A percentile compares a stretch with the other conserved stretches of the same genome.
phyloP scores from a whole-genome alignment of 2,797 vertebrate species.

The Lophius americanus region DNA sequence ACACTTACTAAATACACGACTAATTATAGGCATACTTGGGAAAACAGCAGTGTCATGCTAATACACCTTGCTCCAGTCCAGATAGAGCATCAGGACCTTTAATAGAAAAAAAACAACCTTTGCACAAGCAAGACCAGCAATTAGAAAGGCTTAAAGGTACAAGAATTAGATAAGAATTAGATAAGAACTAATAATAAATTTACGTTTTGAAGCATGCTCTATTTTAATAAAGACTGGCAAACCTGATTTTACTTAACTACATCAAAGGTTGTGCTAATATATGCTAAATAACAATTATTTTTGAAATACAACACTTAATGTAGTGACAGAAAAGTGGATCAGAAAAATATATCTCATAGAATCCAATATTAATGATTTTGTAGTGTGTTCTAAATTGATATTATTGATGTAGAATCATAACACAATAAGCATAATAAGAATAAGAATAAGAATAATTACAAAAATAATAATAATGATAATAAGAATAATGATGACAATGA shows the following conservation, averaged over 20 bases:
- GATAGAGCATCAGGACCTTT: conserved; percentile 89
- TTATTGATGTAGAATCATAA: neutral
- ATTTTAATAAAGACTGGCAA: conserved; percentile 2
- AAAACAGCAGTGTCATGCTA: conserved; percentile 99
- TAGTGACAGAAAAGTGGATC: neutral
- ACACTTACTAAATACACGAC: conserved; percentile 97
- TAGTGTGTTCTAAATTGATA: neutral
- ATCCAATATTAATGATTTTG: neutral
- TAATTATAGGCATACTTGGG: conserved; percentile 95
- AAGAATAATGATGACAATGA: conserved; percentile 34
- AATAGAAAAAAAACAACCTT: conserved; percentile 76
- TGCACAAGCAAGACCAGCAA: conserved; percentile 87
- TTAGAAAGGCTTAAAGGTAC: conserved; percentile 65
- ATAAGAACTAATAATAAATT: conserved; percentile 37
- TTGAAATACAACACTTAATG: neutral
- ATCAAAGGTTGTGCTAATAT: neutral
- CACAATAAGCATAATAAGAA: conserved; percentile 12
- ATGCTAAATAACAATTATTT: neutral
- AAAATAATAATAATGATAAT: conserved; percentile 30
- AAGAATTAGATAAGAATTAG: neutral
- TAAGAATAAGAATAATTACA: conserved; percentile 16
- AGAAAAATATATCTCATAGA: neutral
- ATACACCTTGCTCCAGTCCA: conserved; percentile 89
- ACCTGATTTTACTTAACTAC: neutral
- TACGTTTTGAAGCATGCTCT: neutral